Conservation (phyloP, 2,888 invertebrate species). For the Chrysolina oricalcia region DNA sequence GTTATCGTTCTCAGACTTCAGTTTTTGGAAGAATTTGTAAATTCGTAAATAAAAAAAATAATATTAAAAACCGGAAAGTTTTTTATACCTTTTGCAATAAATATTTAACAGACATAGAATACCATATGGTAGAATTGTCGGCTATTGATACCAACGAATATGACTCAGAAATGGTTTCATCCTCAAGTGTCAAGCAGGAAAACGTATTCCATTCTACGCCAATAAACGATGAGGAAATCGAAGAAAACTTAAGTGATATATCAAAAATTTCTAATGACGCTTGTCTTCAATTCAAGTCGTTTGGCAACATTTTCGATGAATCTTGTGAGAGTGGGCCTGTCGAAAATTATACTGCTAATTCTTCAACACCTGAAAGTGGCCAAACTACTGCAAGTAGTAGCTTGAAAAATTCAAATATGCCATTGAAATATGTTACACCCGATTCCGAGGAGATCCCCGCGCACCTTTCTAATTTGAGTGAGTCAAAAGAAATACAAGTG, state of each 20-base stretch:
- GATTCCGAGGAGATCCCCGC: slow-evolving; percentile 2
- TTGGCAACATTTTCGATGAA: background rate
- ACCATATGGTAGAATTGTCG: too few species aligned
- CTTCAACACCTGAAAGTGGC: background rate
- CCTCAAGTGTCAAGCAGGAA: too few species aligned
- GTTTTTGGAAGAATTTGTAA: background rate
- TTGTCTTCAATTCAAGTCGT: background rate
- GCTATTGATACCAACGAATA: too few species aligned
- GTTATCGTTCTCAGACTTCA: background rate
- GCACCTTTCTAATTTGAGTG: background rate
- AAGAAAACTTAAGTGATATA: too few species aligned
- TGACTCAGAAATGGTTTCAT: too few species aligned
- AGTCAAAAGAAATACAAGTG: background rate
- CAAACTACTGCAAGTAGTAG: background rate
- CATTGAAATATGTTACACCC: background rate
- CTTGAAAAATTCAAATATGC: background rate
- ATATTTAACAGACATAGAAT: background rate
- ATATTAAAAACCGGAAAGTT: background rate
- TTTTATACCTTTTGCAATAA: background rate
- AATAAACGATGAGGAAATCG: too few species aligned
- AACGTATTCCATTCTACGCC: too few species aligned
- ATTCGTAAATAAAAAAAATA: background rate
- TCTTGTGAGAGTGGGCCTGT: background rate
- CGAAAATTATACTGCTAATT: background rate
- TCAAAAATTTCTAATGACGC: too few species aligned